Conservation (phyloP, 2,113 vertebrate genomes). For the Campylorhamphus procurvoides region DNA sequence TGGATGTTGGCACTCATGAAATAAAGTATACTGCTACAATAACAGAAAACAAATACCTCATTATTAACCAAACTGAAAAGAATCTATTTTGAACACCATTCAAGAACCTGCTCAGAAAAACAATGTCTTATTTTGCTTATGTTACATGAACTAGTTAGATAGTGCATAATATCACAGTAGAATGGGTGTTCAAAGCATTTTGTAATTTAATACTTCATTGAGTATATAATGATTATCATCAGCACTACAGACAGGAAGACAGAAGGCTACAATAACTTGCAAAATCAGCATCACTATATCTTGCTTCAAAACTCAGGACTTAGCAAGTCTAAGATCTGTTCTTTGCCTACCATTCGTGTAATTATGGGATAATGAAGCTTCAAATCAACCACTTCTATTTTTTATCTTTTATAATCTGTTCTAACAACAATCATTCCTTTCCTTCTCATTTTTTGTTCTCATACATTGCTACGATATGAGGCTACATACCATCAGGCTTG, state of each 20-base stretch:
- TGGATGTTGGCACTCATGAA: not conserved
- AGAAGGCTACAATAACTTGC: not conserved
- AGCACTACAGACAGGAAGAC: not conserved
- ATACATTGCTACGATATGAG: not conserved
- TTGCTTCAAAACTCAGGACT: not conserved
- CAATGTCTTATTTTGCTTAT: not conserved
- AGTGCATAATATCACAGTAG: not conserved
- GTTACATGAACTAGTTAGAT: not conserved
- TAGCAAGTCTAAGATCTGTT: not conserved
- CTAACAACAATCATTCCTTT: not conserved
- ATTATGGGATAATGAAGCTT: not conserved
- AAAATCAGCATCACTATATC: not conserved
- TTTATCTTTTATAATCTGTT: not conserved
- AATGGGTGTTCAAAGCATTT: not conserved
- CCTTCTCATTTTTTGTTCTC: not conserved
- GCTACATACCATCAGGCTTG: not conserved
- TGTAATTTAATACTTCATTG: not conserved
- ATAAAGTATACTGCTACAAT: not conserved
- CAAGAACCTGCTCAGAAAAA: not conserved
- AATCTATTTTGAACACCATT: not conserved
- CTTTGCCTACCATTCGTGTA: not conserved
- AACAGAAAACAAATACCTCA: not conserved
- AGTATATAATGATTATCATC: not conserved
- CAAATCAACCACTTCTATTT: not conserved
- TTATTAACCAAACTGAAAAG: not conserved